Evolutionary conservation across 2,888 invertebrate genomes (phyloP).

Genomic region (Meteorus colon): DNA sequence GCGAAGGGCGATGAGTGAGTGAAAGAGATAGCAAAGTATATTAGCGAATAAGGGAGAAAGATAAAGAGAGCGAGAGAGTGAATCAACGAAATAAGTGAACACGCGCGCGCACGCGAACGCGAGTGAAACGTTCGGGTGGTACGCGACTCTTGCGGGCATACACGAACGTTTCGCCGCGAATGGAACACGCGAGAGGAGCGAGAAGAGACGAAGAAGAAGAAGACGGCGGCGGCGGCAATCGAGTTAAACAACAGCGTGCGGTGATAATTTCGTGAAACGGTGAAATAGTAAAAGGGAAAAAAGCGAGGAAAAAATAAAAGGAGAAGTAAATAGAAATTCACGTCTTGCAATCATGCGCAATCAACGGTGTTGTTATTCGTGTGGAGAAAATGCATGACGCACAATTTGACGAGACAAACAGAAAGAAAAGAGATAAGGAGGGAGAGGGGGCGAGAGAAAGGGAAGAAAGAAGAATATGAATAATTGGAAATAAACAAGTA

Average conservation of each 20-base stretch:
- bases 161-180: slow-evolving; percentile 37
- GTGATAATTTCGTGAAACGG: slow-evolving; percentile 37
- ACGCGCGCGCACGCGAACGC: slow-evolving; percentile 29
- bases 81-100: slow-evolving; percentile 32
- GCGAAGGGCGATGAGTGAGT: slow-evolving; percentile 16
- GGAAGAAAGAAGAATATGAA: background rate
- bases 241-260: slow-evolving; percentile 30
- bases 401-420: slow-evolving; percentile 44
- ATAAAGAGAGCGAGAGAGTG: slow-evolving; percentile 33
- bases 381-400: slow-evolving; percentile 51
- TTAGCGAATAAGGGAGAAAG: background rate
- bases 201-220: slow-evolving; percentile 34
- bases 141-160: slow-evolving; percentile 16
- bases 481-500: slow-evolving; percentile 4
- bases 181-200: slow-evolving; percentile 34
- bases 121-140: slow-evolving; percentile 22
- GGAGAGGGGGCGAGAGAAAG: background rate
- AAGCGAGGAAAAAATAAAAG: background rate
- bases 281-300: slow-evolving; percentile 34
- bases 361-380: slow-evolving; percentile 50
- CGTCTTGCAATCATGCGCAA: slow-evolving; percentile 33
- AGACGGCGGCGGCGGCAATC: slow-evolving; percentile 12
- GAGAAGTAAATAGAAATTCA: background rate
- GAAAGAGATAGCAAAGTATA: background rate
- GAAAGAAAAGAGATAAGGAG: slow-evolving; percentile 29